A percentile compares a stretch with the other conserved stretches of the same genome.
Conservation (phyloP, 2,113 vertebrate genomes). For the Zootoca vivipara region DNA sequence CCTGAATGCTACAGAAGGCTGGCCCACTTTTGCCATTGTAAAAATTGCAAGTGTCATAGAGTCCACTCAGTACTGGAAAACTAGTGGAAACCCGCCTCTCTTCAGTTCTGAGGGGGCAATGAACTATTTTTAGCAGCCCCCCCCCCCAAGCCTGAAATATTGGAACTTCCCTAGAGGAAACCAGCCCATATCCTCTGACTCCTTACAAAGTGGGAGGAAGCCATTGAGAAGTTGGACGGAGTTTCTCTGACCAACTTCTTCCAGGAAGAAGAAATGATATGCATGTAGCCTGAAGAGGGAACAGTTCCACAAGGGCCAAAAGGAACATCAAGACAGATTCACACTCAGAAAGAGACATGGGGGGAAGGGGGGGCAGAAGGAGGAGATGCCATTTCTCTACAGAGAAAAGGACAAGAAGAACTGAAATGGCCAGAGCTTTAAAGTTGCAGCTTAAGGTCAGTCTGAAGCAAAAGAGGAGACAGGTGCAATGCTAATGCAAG, state of each 20-base stretch:
- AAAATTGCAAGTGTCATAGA: neutral
- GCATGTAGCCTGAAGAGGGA: neutral
- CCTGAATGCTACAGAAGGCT: neutral
- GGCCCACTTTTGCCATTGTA: neutral
- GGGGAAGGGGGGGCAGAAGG: neutral
- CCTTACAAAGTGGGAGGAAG: neutral
- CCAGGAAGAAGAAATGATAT: neutral
- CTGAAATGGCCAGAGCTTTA: neutral
- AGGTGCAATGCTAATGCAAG: neutral
- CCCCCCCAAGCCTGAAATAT: neutral
- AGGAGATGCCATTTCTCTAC: neutral
- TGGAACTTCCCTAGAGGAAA: neutral
- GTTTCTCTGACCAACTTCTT: neutral
- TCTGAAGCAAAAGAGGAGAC: neutral
- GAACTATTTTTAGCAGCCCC: too few species aligned
- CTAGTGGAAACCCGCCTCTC: too few species aligned
- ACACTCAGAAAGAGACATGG: neutral
- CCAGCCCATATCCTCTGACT: neutral
- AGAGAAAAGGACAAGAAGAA: neutral
- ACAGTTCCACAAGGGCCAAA: neutral
- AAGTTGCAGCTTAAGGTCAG: neutral
- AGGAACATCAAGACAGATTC: fast-evolving
- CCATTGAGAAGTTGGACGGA: neutral
- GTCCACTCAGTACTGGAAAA: too few species aligned
- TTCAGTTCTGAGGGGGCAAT: too few species aligned